Percentiles rank a stretch among this genome's conserved stretches.
Evolutionary conservation across 2,113 vertebrate species (phyloP).

Genomic region (Hucho hucho): DNA sequence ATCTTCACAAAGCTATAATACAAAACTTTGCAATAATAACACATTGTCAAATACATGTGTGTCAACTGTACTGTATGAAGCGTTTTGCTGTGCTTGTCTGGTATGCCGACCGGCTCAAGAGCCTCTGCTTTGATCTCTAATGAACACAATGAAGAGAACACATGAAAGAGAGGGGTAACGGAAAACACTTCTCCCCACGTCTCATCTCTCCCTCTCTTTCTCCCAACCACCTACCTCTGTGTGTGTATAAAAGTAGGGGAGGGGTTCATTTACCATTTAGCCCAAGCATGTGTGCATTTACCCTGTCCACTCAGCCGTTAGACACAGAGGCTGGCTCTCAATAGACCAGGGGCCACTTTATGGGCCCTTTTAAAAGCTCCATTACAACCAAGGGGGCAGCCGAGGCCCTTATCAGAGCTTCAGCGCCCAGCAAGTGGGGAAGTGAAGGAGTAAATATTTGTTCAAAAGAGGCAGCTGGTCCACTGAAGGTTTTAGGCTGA

Average conservation of each 20-base stretch:
- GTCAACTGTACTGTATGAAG: no score
- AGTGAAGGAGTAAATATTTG: constrained; percentile 67
- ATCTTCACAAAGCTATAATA: no score
- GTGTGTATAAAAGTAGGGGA: background rate
- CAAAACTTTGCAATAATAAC: no score
- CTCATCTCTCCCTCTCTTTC: background rate
- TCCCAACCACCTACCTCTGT: background rate
- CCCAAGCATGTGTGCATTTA: background rate
- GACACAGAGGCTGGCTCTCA: background rate
- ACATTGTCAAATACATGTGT: no score
- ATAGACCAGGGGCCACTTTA: background rate
- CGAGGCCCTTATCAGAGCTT: constrained; percentile 1
- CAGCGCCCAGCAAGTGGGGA: background rate
- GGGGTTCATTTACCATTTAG: background rate
- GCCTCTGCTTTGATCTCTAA: no score
- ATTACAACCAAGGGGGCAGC: background rate
- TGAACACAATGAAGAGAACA: no score
- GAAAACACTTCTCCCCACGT: background rate
- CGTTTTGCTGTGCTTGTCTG: no score
- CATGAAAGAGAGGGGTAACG: no score
- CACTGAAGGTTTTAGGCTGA: constrained; percentile 49
- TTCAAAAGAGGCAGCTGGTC: constrained; percentile 58
- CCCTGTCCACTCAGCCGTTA: background rate
- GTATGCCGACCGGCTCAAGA: no score
- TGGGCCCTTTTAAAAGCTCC: background rate